A percentile compares a stretch with the other conserved stretches of the same genome.
Conservation (phyloP, 2,888 invertebrate genomes). For the Tromatobia lineatoria region DNA sequence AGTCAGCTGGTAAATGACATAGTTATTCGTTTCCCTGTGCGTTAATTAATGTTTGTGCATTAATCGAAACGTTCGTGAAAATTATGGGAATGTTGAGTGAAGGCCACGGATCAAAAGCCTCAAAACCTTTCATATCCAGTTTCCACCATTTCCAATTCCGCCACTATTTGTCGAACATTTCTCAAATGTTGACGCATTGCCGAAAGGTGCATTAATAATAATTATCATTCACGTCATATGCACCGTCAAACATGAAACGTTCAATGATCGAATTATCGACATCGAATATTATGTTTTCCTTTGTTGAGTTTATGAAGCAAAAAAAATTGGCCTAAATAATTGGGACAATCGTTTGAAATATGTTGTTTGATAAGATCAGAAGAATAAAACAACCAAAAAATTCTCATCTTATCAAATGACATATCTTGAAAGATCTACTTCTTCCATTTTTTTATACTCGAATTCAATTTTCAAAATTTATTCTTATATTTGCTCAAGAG, state of each 20-base stretch:
- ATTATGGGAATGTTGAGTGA: not conserved
- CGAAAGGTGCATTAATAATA: constrained; percentile 31
- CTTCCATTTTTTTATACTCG: not conserved
- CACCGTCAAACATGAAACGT: not conserved
- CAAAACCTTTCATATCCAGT: constrained; percentile 11
- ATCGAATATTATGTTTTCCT: not conserved
- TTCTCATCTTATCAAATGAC: too few relatives aligned
- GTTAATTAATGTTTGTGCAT: constrained; percentile 25
- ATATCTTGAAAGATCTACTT: too few relatives aligned
- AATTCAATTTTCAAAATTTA: too few relatives aligned
- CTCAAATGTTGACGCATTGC: constrained; percentile 35
- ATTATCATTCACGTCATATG: not conserved
- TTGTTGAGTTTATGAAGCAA: constrained; percentile 1
- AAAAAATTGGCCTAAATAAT: too few relatives aligned
- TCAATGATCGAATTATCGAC: constrained; percentile 26
- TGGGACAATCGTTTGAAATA: too few relatives aligned
- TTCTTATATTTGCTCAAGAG: too few relatives aligned
- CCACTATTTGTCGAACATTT: constrained; percentile 41
- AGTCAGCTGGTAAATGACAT: constrained; percentile 37
- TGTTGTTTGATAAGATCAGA: too few relatives aligned
- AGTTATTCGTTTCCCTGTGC: constrained; percentile 27
- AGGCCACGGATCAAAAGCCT: constrained; percentile 23
- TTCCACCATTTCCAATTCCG: not conserved
- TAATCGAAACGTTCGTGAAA: constrained; percentile 39
- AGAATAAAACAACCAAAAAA: too few relatives aligned